Evolutionary conservation across 2,888 invertebrate genomes (phyloP).

Genomic region (Galerucella nymphaeae): DNA sequence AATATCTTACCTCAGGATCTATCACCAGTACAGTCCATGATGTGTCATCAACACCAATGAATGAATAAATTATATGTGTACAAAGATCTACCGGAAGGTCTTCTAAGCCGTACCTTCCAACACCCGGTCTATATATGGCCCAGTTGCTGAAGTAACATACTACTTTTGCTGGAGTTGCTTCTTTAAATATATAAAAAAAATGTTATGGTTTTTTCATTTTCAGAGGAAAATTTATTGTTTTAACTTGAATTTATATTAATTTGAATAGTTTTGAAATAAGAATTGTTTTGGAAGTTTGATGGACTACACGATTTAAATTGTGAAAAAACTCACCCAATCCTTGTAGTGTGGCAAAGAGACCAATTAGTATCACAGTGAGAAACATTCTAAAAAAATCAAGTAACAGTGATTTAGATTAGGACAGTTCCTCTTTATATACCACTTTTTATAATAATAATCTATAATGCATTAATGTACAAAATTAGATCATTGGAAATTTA

Average conservation of each 20-base stretch:
- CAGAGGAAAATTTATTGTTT: no score
- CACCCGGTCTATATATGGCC: slow-evolving; percentile 86
- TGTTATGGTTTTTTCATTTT: no score
- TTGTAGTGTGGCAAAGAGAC: slow-evolving; percentile 27
- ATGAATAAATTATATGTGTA: slow-evolving; percentile 89
- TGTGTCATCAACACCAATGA: slow-evolving; percentile 85
- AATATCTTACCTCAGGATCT: slow-evolving; percentile 76
- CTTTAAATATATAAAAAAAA: slow-evolving; percentile 37
- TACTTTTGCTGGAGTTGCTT: slow-evolving; percentile 61
- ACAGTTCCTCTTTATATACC: not conserved
- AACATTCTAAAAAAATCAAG: slow-evolving; percentile 31
- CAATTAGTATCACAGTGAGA: slow-evolving; percentile 24
- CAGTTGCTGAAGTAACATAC: slow-evolving; percentile 81
- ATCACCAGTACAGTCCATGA: slow-evolving; percentile 82
- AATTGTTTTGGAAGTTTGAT: no score
- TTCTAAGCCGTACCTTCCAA: slow-evolving; percentile 84
- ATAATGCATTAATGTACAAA: not conserved
- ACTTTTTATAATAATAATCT: not conserved
- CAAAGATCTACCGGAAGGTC: slow-evolving; percentile 86
- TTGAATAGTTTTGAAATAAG: no score
- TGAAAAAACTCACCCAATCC: slow-evolving; percentile 27
- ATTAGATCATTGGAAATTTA: slow-evolving; percentile 13
- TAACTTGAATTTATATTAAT: no score
- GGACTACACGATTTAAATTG: not conserved
- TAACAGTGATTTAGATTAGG: not conserved